These are phyloP conservation scores for Melanotus villosus DNA, from an alignment of 2,888 invertebrate genomes.

Conservation along the genomic window DNA sequence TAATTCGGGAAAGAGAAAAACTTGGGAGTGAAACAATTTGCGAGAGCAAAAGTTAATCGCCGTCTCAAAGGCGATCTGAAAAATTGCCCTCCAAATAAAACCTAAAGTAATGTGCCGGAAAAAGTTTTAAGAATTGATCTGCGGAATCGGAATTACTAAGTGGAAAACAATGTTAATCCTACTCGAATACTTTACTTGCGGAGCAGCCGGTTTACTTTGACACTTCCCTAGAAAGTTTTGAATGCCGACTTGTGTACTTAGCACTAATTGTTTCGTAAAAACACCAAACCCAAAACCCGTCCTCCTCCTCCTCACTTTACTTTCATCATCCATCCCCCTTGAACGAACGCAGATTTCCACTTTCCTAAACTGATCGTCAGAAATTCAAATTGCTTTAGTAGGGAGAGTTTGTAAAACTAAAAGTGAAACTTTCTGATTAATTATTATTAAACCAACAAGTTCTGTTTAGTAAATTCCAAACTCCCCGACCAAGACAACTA, in stretches of 20 bases:
- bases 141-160: slow-evolving; percentile 53
- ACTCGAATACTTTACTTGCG: slow-evolving; percentile 34
- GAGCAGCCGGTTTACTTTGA: slow-evolving; percentile 43
- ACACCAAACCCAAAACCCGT: slow-evolving; percentile 8
- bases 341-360: slow-evolving; percentile 37
- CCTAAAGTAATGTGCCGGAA: slow-evolving; percentile 47
- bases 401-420: neutral
- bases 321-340: neutral
- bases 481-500: neutral
- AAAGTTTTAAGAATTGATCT: slow-evolving; percentile 53
- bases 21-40: slow-evolving; percentile 39
- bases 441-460: slow-evolving; percentile 14
- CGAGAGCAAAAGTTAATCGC: slow-evolving; percentile 47
- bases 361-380: slow-evolving; percentile 33
- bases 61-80: slow-evolving; percentile 48
- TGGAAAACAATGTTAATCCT: slow-evolving; percentile 58
- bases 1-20: slow-evolving; percentile 28
- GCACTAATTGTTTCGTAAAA: slow-evolving; percentile 42
- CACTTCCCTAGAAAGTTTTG: slow-evolving; percentile 38
- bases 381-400: neutral
- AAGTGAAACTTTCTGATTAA: slow-evolving; percentile 22
- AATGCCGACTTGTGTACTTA: slow-evolving; percentile 42
- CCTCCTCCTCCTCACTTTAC: neutral
- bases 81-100: slow-evolving; percentile 48
- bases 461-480: neutral